A percentile compares a stretch with the other conserved stretches of the same genome.
Evolutionary conservation across 2,113 vertebrate species (phyloP).

Genomic region (Erythrolamprus reginae): DNA sequence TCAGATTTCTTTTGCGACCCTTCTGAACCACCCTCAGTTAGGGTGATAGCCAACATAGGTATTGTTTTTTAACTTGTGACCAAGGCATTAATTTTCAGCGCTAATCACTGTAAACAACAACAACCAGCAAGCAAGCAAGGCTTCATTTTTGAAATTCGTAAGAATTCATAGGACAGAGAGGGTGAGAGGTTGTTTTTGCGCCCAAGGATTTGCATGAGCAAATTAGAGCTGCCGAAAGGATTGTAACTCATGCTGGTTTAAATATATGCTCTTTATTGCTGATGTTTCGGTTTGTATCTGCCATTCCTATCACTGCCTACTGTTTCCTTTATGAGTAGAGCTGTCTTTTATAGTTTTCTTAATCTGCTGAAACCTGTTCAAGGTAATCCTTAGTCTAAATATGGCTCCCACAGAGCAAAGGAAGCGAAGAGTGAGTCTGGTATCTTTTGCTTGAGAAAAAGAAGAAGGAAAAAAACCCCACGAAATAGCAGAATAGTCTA

Average conservation of each 20-base stretch:
- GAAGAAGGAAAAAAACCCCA: too few relatives aligned
- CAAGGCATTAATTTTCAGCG: neutral
- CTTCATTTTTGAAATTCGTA: neutral
- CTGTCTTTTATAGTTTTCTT: slow-evolving; percentile 9
- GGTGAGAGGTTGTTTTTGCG: neutral
- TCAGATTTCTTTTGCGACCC: neutral
- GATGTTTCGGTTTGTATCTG: slow-evolving; percentile 8
- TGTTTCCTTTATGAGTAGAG: slow-evolving; percentile 24
- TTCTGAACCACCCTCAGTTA: neutral
- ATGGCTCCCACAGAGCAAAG: neutral
- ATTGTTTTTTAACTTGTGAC: neutral
- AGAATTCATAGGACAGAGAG: neutral
- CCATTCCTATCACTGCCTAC: slow-evolving; percentile 6
- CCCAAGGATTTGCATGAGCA: slow-evolving; percentile 10
- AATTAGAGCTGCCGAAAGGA: slow-evolving; percentile 9
- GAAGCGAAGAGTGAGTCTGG: neutral
- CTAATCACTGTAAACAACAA: neutral
- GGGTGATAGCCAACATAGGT: neutral
- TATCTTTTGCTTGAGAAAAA: neutral
- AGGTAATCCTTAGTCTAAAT: slow-evolving; percentile 22
- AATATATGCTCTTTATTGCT: slow-evolving; percentile 11
- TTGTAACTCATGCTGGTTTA: slow-evolving; percentile 13
- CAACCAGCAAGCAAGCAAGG: neutral
- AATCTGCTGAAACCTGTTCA: slow-evolving; percentile 19
- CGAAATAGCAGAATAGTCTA: neutral